Base-by-base conservation (phyloP, 2,888 invertebrate genomes). In the Brachynemurus nebulosus region DNA sequence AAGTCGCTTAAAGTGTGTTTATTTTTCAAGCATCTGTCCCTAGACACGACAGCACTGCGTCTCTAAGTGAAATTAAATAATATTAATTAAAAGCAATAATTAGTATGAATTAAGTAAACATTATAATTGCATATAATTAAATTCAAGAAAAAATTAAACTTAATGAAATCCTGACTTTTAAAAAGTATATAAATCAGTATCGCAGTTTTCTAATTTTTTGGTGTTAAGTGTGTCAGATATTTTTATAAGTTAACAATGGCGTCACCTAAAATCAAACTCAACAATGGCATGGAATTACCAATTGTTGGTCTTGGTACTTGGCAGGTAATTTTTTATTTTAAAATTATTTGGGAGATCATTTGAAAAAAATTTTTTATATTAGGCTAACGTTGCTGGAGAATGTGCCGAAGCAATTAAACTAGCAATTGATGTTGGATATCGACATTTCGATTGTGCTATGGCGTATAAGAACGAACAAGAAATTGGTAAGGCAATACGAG, bases 371-470 rank as follows among this genome's bases (percentile, higher is more conserved):
- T 27, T 27, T 4, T 27, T 27, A 27, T 30, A 12, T 30, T 30
- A 30, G 30, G 30, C 30, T 12, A 14, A 30, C 14, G 14, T 14
- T 2, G 27, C 9, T n/a, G 30, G 30, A 4, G 30, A 30, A 30
- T 30, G 30, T 30, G n/a, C n/a, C 9, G 67, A 70, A 0, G 67
- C 76, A 52, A 80, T 80, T 0, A 80, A 80, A 57, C 71, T 76
- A 50, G 86, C 88, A 7, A 78, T 88, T 37, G 78, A 80, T 56
- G 66, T 75, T 40, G 88, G 88, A 1, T 89, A 88, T 60, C 71
- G 86, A 0, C 85, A 83, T 60, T 74, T 89, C 48, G 89, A 90
- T 63, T 80, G 85, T 63, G 76, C 79, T 2, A 67, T 70, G 43
- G 69, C 80, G 2, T 90, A 89, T 57, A 76, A 76, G 33, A 83